phyloP scores from a whole-genome alignment of 1,140 invertebrate species.

The Drosophila pandora region DNA sequence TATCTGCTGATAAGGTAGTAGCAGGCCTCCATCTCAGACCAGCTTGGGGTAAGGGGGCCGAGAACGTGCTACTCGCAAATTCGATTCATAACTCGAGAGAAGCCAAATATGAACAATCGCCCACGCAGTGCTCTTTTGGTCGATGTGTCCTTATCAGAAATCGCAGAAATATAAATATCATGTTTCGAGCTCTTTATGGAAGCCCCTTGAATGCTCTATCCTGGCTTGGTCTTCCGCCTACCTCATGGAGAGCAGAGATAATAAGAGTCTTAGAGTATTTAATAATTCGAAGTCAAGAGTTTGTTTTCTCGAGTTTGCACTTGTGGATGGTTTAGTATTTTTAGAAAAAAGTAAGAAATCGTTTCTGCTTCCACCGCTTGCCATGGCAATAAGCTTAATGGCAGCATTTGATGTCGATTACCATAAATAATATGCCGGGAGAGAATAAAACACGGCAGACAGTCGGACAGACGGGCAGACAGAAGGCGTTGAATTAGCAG shows the following conservation, averaged over 20 bases:
- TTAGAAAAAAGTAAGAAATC: conserved; percentile 45
- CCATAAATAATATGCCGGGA: conserved; percentile 65
- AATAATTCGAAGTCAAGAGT: too few relatives aligned
- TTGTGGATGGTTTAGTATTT: conserved; percentile 19
- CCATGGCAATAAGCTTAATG: conserved; percentile 76
- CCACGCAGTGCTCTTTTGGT: conserved; percentile 12
- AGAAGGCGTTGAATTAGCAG: conserved; percentile 67
- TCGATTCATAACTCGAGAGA: conserved; percentile 54
- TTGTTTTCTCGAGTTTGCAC: conserved; percentile 5
- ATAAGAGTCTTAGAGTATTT: too few relatives aligned
- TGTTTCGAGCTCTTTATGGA: background rate
- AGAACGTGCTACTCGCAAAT: conserved; percentile 54
- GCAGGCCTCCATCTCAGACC: conserved; percentile 30
- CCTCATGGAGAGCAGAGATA: too few relatives aligned
- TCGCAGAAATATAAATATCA: background rate
- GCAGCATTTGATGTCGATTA: conserved; percentile 79
- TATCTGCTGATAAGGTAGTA: conserved; percentile 60
- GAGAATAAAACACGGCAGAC: conserved; percentile 30
- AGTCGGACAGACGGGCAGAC: conserved; percentile 26
- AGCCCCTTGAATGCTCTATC: conserved; percentile 4
- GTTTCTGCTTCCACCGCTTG: conserved; percentile 49
- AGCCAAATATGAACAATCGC: conserved; percentile 57
- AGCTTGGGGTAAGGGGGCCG: conserved; percentile 15
- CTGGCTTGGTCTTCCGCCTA: background rate
- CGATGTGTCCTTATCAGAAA: background rate